These are phyloP conservation scores for Xestia xanthographa DNA, from an alignment of 2,888 invertebrate genomes.

Conservation along the genomic window DNA sequence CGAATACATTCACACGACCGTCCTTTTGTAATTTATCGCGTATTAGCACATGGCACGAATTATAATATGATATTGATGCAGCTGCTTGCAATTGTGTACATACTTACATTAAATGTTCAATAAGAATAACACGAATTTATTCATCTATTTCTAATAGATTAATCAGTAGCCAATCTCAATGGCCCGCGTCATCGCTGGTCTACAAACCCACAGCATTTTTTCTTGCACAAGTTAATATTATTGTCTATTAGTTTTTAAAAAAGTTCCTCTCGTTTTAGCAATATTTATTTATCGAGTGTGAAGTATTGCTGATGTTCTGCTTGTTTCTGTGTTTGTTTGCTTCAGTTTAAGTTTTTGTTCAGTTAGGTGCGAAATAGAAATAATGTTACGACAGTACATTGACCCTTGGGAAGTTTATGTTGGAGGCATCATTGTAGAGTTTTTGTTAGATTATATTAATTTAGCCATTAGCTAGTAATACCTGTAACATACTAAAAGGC, in stretches of 20 bases:
- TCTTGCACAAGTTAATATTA: constrained; percentile 66
- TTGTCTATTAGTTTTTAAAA: constrained; percentile 54
- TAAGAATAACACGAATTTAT: constrained; percentile 69
- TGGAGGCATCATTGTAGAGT: constrained; percentile 55
- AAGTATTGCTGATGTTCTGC: constrained; percentile 47
- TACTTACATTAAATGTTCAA: constrained; percentile 64
- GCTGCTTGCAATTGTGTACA: constrained; percentile 68
- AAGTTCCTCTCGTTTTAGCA: constrained; percentile 64
- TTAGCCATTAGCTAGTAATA: constrained; percentile 57
- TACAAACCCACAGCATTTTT: constrained; percentile 57
- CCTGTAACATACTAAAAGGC: constrained; percentile 51
- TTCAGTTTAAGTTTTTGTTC: constrained; percentile 52
- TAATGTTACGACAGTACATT: constrained; percentile 54
- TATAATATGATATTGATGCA: constrained; percentile 65
- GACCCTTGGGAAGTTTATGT: constrained; percentile 43
- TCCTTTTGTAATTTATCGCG: constrained; percentile 49
- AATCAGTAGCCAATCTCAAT: constrained; percentile 43
- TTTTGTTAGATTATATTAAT: constrained; percentile 62
- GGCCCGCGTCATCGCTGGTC: constrained; percentile 35
- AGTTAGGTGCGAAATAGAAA: constrained; percentile 29
- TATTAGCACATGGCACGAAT: constrained; percentile 42
- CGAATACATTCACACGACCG: constrained; percentile 45
- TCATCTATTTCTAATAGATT: constrained; percentile 59
- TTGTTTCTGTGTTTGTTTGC: constrained; percentile 52
- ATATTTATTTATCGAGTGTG: constrained; percentile 64